Conservation (phyloP, 2,113 vertebrate genomes). For the Pristiophorus japonicus region DNA sequence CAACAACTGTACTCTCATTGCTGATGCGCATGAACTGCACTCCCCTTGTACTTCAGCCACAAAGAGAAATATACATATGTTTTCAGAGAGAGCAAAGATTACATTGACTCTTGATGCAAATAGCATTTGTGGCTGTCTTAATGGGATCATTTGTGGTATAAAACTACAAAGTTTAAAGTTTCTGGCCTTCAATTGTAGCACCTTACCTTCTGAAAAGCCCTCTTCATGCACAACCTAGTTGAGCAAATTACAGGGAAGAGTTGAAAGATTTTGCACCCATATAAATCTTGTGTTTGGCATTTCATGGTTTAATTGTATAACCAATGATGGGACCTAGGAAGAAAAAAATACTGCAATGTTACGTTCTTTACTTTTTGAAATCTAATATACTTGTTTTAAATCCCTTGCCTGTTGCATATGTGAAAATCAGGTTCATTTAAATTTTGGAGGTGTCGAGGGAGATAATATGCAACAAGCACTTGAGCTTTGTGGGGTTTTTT, state of each 20-base stretch:
- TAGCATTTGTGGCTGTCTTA: background rate
- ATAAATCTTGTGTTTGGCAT: background rate
- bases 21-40: background rate
- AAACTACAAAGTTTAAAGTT: background rate
- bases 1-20: constrained; percentile 16
- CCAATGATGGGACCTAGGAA: background rate
- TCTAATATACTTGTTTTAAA: background rate
- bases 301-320: background rate
- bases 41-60: background rate
- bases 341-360: background rate
- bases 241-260: background rate
- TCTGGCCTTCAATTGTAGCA: constrained; percentile 14
- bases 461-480: background rate
- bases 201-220: constrained; percentile 15
- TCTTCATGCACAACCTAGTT: background rate
- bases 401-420: background rate
- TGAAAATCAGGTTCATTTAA: background rate
- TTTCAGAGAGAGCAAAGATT: constrained; percentile 4
- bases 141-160: constrained; percentile 7
- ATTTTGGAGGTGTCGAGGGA: background rate
- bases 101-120: constrained; percentile 17
- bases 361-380: constrained; percentile 26
- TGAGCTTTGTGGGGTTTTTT: background rate
- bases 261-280: background rate
- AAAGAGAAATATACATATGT: constrained; percentile 21